Evolutionary conservation across 2,888 invertebrate genomes (phyloP), one percentile per base, ranked within the genome.

Genomic region (Sthenelais limicola): DNA sequence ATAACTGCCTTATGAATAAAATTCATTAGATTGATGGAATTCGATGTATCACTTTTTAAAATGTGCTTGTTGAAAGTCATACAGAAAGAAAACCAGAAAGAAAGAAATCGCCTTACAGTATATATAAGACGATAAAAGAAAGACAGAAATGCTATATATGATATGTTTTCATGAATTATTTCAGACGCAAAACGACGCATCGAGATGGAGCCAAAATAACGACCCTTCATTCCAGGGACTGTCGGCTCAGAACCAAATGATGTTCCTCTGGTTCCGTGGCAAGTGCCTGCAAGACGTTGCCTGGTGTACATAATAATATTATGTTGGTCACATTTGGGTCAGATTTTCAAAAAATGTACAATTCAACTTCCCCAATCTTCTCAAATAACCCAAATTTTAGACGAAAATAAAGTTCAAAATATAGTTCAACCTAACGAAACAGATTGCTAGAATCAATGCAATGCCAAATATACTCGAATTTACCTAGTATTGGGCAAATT

Each of bases 201-300:
- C 73, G 5, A 56, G 66, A 3, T 84, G 83, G 83, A 74, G 72
- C 12, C 76, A 79, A 35, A 68, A 68, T 3, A 72, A 73, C 21
- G 79, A 79, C 51, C 48, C 28, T n/a, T 54, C 72, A 18, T 73
- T 79, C 35, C 90, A 90, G 70, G 88, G 90, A 33, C 90, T 94
- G 74, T 91, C 92, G 4, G 86, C 90, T 52, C 91, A 89, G 77
- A 96, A 97, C 88, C 91, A 92, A 84, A 88, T 94, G 75, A 92
- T 95, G 85, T 90, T 92, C 67, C 88, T 92, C 74, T 98, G 97
- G 97, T 96, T 93, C 87, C 91, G 93, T 87, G 95, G 94, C 66
- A 97, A 97, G 89, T 98, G 97, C 85, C 89, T 92, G 78, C 89
- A 91, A 74, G 95, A 97, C 83, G 79, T 87, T 3, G 90, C 91